Evolutionary conservation across 2,797 vertebrate genomes (phyloP), one percentile per base, ranked within the genome.

Genomic region (Tenualosa thibaudeaui): DNA sequence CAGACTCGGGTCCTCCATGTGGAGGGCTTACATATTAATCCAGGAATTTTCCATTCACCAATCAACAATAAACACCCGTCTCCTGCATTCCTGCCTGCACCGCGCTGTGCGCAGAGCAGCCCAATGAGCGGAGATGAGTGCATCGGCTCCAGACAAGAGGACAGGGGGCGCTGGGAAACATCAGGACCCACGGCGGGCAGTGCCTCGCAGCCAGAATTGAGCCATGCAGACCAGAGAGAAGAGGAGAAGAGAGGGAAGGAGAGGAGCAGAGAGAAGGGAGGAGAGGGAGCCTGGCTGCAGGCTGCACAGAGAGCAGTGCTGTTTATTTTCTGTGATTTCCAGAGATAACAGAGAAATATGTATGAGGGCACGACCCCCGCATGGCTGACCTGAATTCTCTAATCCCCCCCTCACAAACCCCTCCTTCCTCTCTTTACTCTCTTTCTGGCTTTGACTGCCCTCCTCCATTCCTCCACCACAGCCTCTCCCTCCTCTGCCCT

Each of bases 381-480:
- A 88, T 51, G 85, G 87, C 82, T 89, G 91, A 91, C 90, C 92
- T 84, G 89, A 84, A 91, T 90, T 88, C 87, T 88, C 86, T 84
- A 90, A 91, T 90, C 82, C 58, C 37, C 22, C 7, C 1, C 78
- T 71, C 65, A 26, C 65, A 7, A 7, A 17, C 10, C 40, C 71
- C 58, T 19, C 71, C 40, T 40, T 5, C 71, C 40, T 56, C 24
- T 81, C 83, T 60, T 26, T n/a, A 3, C 78, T 81, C 51, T 82
- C 19, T 81, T 19, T n/a, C 53, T 71, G 50, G 40, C 17, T 81
- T 2, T 54, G 56, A 62, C 46, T 54, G 8, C 37, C 81, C 24
- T 2, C 22, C 17, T 8, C 83, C 17, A 12, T 24, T 83, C 51
- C 84, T 87, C 50, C 81, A 60, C 26, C 58, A 81, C 81, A 85